These are phyloP conservation scores for Sarcophaga variegata DNA, from an alignment of 2,888 invertebrate genomes.

Conservation along the genomic window DNA sequence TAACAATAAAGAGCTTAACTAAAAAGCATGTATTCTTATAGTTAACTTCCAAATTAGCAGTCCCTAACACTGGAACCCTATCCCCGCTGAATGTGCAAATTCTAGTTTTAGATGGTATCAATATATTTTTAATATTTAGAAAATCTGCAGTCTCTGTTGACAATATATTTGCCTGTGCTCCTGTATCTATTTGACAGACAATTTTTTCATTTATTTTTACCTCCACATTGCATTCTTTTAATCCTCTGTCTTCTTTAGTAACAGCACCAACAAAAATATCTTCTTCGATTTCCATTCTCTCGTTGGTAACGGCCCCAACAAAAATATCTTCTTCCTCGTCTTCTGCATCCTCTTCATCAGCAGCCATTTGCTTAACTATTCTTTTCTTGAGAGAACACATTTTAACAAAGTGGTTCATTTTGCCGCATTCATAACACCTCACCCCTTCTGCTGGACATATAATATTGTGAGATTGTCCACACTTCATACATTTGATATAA, in stretches of 20 bases:
- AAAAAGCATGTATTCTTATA: background rate
- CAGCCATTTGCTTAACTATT: too few relatives aligned
- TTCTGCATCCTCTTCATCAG: background rate
- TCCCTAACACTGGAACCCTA: conserved; percentile 6
- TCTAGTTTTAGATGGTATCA: background rate
- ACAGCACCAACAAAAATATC: too few relatives aligned
- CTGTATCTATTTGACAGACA: conserved; percentile 43
- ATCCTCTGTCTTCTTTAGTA: too few relatives aligned
- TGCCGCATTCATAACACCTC: too few relatives aligned
- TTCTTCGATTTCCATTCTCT: too few relatives aligned
- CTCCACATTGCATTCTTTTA: too few relatives aligned
- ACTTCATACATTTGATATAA: too few relatives aligned
- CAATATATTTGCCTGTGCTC: conserved; percentile 45
- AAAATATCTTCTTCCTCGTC: background rate
- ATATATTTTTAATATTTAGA: background rate
- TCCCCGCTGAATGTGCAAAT: conserved; percentile 17
- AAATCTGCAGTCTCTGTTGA: conserved; percentile 12
- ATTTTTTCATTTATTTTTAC: conserved; percentile 36
- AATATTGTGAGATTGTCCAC: too few relatives aligned
- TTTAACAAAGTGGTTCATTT: too few relatives aligned
- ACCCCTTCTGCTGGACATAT: too few relatives aligned
- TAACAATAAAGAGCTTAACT: conserved; percentile 13
- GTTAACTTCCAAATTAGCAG: background rate
- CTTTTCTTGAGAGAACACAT: too few relatives aligned
- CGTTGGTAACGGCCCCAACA: too few relatives aligned